Percentiles rank a stretch among this genome's conserved stretches.
phyloP scores from a whole-genome alignment of 2,113 vertebrate genomes.

The Brachypodius melanocephalos region DNA sequence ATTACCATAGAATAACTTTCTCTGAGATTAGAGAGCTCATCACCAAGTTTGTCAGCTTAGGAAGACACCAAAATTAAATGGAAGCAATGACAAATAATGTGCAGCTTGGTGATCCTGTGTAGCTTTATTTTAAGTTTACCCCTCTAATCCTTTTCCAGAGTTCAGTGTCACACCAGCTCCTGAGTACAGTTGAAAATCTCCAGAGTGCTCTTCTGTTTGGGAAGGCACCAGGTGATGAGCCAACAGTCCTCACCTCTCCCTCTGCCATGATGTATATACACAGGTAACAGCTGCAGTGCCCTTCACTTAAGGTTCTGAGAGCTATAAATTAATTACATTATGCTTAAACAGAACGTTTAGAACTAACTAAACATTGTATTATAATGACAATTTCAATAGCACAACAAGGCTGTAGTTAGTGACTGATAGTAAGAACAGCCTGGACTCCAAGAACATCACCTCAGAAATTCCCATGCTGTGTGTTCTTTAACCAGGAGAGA shows the following conservation, averaged over 20 bases:
- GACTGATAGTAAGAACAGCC: not conserved
- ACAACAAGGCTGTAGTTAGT: not conserved
- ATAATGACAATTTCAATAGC: not conserved
- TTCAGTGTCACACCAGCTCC: slow-evolving; percentile 68
- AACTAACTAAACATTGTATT: not conserved
- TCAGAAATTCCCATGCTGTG: not conserved
- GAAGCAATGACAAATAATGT: not conserved
- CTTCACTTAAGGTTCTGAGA: not conserved
- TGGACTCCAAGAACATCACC: not conserved
- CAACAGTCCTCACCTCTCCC: slow-evolving; percentile 74
- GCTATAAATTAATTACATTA: not conserved
- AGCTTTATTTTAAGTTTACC: not conserved
- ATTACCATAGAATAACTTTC: not conserved
- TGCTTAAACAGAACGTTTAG: not conserved
- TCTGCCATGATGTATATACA: slow-evolving; percentile 85
- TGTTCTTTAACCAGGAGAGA: not conserved
- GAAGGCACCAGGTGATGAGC: slow-evolving; percentile 71
- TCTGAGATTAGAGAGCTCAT: not conserved
- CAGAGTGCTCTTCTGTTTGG: slow-evolving; percentile 84
- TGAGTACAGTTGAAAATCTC: slow-evolving; percentile 78
- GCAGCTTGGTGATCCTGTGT: not conserved
- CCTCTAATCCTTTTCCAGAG: slow-evolving; percentile 37
- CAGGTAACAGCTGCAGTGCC: slow-evolving; percentile 74
- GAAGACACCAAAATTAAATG: not conserved
- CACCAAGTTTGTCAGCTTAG: not conserved